phyloP scores from a whole-genome alignment of 2,888 invertebrate species.

The Xylocampa areola region DNA sequence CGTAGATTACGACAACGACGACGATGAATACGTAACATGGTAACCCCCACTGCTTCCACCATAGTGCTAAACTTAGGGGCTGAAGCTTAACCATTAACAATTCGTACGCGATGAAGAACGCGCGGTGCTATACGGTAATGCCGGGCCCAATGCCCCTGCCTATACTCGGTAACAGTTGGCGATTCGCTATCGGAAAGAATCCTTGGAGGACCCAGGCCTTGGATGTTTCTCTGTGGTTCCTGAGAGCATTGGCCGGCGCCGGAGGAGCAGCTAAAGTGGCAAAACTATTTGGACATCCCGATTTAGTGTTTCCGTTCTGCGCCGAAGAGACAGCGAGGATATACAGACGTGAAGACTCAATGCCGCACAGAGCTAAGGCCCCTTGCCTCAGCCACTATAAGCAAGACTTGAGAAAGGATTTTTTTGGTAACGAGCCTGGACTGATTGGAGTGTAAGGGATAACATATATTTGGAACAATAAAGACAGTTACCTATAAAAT shows the following conservation, averaged over 20 bases:
- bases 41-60: slow-evolving; percentile 77
- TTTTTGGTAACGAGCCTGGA: slow-evolving; percentile 93
- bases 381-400: slow-evolving; percentile 93
- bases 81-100: slow-evolving; percentile 75
- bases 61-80: slow-evolving; percentile 68
- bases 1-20: slow-evolving; percentile 75
- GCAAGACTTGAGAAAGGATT: slow-evolving; percentile 91
- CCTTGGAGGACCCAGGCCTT: slow-evolving; percentile 89
- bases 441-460: slow-evolving; percentile 93
- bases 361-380: slow-evolving; percentile 93
- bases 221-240: slow-evolving; percentile 85
- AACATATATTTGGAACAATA: slow-evolving; percentile 1
- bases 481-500: not conserved
- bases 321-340: slow-evolving; percentile 93
- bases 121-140: slow-evolving; percentile 91
- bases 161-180: slow-evolving; percentile 94
- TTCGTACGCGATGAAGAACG: slow-evolving; percentile 78
- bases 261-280: slow-evolving; percentile 91
- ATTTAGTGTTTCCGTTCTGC: slow-evolving; percentile 93
- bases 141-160: slow-evolving; percentile 94
- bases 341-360: slow-evolving; percentile 92
- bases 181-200: slow-evolving; percentile 91
- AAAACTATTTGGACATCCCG: slow-evolving; percentile 93
- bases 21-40: slow-evolving; percentile 80
- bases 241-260: slow-evolving; percentile 82